These are phyloP conservation scores for Oscheius myriophilus DNA, from an alignment of 2,888 invertebrate species.

Conservation along the genomic window DNA sequence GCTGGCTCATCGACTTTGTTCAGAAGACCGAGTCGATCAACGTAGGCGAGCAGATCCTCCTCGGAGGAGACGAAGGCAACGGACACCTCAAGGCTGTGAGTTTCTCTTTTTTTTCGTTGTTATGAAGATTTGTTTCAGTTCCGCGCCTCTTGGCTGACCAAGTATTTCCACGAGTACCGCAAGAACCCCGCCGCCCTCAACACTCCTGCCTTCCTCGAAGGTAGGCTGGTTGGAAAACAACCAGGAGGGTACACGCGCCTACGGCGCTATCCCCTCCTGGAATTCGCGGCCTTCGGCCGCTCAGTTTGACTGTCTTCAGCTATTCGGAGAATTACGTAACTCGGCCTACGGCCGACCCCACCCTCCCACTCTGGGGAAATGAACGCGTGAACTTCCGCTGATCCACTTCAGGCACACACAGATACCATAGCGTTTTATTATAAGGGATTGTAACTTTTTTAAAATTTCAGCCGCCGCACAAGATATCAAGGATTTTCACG, in stretches of 20 bases:
- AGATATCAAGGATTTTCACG: constrained; percentile 19
- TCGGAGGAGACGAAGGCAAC: constrained; percentile 17
- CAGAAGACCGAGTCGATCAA: constrained; percentile 3
- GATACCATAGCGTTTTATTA: too few relatives aligned
- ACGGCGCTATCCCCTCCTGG: too few relatives aligned
- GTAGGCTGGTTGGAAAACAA: too few relatives aligned
- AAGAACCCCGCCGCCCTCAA: constrained; percentile 3
- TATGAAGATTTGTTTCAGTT: constrained; percentile 2
- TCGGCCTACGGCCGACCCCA: too few relatives aligned
- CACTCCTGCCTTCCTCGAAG: constrained; percentile 8
- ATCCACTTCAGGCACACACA: too few relatives aligned
- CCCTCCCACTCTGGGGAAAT: too few relatives aligned
- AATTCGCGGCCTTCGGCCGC: too few relatives aligned
- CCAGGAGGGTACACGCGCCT: too few relatives aligned
- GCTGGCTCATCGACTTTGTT: constrained; percentile 28
- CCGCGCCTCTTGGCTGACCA: constrained; percentile 15
- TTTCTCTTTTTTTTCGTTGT: neutral
- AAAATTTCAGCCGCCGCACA: neutral
- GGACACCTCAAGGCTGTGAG: constrained; percentile 14
- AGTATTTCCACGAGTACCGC: constrained; percentile 13
- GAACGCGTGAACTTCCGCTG: too few relatives aligned
- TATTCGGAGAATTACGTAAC: too few relatives aligned
- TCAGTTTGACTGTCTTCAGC: too few relatives aligned
- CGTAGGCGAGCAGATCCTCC: constrained; percentile 18
- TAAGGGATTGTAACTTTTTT: neutral